Base-by-base conservation (phyloP, 2,888 invertebrate genomes). In the Noctua fimbriata region DNA sequence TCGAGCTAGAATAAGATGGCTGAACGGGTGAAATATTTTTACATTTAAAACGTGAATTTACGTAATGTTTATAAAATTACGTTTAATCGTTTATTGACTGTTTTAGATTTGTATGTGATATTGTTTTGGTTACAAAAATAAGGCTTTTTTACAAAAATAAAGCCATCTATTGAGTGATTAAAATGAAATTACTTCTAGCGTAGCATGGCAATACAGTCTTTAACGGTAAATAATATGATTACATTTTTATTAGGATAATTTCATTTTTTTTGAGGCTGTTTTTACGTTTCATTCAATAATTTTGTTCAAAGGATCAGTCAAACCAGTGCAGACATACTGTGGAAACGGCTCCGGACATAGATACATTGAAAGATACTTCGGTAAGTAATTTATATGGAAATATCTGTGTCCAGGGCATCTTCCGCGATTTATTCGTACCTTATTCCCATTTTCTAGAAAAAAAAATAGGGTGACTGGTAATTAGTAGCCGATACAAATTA, bases 1-100 rank as follows among this genome's bases (percentile, higher is more conserved):
- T 69, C 5, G 63, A 69, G 69, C 52, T 79, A 69, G 69, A 79
- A 78, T 78, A 76, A 76, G 69, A 82, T 78, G 75, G 65, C 66
- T 60, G 24, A 49, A 67, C 18, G n/a, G 73, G 32, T 41, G 49
- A 83, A 60, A 76, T 78, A 77, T 80, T 60, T 79, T 75, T 52
- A 77, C 52, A 32, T 80, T 63, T 73, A 69, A 69, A 80, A 75
- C 32, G 36, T n/a, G 16, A 74, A 58, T 77, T 73, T 63, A 80
- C 73, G 76, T 32, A 67, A 65, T 78, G 12, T 41, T 47, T 3
- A 18, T 66, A 24, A 73, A n/a, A 28, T 69, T 69, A 41, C 18
- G 5, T 32, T 16, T 74, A 71, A 52, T 58, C 49, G 72, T 77
- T 32, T 16, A 12, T 52, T 73, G 36, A 16, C 21, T 28, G 10